Percentiles rank a stretch among this genome's conserved stretches.
phyloP scores from a whole-genome alignment of 2,113 vertebrate species.

The Nothobranchius furzeri region DNA sequence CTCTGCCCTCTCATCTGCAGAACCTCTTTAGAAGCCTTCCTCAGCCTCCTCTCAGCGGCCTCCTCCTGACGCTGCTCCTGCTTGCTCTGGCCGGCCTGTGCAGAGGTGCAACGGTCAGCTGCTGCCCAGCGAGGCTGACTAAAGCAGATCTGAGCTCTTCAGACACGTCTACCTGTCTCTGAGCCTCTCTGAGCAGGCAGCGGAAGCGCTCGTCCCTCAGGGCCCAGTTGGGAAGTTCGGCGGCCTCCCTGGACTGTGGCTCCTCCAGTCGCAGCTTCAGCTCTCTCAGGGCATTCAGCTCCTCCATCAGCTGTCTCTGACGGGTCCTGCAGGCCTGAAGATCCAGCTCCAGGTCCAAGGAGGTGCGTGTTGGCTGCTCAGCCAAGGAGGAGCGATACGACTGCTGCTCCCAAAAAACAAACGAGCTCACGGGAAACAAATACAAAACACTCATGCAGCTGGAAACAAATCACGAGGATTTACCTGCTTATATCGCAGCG shows the following conservation, averaged over 20 bases:
- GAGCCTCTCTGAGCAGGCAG: conserved; percentile 90
- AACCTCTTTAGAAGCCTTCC: conserved; percentile 95
- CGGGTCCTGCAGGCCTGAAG: conserved; percentile 97
- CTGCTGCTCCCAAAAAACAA: conserved; percentile 73
- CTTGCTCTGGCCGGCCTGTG: conserved; percentile 90
- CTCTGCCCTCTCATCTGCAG: conserved; percentile 92
- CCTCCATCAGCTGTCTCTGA: conserved; percentile 94
- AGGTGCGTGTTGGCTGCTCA: conserved; percentile 93
- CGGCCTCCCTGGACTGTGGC: conserved; percentile 82
- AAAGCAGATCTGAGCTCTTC: accelerated
- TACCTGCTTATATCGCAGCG: conserved; percentile 94
- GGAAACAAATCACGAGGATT: accelerated
- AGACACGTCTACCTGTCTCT: conserved; percentile 86
- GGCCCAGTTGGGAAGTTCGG: conserved; percentile 90
- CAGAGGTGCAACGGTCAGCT: not conserved
- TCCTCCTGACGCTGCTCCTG: conserved; percentile 94
- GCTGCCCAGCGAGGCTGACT: not conserved
- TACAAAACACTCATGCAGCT: not conserved
- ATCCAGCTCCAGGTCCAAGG: conserved; percentile 99
- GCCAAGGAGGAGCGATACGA: conserved; percentile 91
- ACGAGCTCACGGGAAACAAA: not conserved
- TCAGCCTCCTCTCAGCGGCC: conserved; percentile 91
- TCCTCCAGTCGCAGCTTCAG: conserved; percentile 93
- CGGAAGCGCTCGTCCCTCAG: conserved; percentile 92
- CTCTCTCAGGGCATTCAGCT: conserved; percentile 89